These are phyloP conservation scores for Notothenia rossii DNA, from an alignment of 2,113 vertebrate genomes.

Conservation along the genomic window DNA sequence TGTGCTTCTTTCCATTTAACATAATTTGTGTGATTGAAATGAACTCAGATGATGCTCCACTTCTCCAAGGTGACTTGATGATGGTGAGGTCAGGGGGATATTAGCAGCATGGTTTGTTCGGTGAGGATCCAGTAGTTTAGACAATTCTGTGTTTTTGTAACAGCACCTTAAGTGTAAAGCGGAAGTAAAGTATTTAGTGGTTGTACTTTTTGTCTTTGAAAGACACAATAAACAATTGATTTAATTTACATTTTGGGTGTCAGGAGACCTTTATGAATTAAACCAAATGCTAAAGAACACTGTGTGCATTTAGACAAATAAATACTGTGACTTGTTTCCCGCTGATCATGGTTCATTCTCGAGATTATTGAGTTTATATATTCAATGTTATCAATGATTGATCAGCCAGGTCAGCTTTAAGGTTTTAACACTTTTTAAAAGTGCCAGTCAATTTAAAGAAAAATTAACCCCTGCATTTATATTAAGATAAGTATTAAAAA, in stretches of 20 bases:
- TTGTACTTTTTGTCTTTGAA: too few species aligned
- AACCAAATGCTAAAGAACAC: too few species aligned
- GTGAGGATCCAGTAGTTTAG: constrained; percentile 14
- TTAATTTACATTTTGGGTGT: too few species aligned
- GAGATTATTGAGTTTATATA: constrained; percentile 17
- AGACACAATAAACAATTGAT: too few species aligned
- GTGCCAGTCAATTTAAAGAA: not conserved
- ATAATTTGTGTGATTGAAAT: not conserved
- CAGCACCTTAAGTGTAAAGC: too few species aligned
- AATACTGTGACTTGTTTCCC: not conserved
- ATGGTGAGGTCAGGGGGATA: not conserved
- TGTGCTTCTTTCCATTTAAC: not conserved
- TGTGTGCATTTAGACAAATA: not conserved
- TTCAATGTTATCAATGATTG: not conserved
- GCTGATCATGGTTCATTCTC: not conserved
- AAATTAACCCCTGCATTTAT: not conserved
- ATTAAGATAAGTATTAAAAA: not conserved
- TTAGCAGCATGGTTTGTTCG: constrained; percentile 1
- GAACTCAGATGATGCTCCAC: not conserved
- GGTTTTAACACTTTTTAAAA: not conserved
- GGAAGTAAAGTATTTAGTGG: too few species aligned
- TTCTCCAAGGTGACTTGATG: not conserved
- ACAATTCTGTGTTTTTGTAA: not conserved
- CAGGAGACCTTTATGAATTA: too few species aligned
- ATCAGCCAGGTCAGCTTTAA: not conserved